Evolutionary conservation across 2,797 vertebrate genomes (phyloP), one percentile per base, ranked within the genome.

Genomic region (Mionectes olivaceus): DNA sequence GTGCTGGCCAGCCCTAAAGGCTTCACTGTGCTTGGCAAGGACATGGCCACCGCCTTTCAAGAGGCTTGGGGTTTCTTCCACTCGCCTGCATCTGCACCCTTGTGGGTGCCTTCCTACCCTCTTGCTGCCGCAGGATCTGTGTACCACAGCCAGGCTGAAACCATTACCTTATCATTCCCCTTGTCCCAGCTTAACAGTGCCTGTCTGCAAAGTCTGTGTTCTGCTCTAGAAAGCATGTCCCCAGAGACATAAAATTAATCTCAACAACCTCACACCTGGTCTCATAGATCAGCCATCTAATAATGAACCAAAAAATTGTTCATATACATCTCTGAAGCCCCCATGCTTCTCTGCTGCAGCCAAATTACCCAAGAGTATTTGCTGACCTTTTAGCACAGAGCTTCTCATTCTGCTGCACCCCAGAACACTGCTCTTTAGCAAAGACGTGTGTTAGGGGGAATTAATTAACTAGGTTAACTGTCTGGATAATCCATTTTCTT

Each of bases 381-480:
- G 49, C n/a, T 0, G 7, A 80, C 57, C 30, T 91, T 83, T 43
- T 13, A 46, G 70, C 1, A 3, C 35, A 11, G 43, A 56, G n/a
- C 59, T 86, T 53, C 57, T 76, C 46, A n/a, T 73, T 64, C 39
- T 56, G 16, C 17, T 44, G 19, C 65, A 67, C 43, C 35, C 74
- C 77, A 79, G 55, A 87, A 73, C 3, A 17, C 50, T n/a, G 21
- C 46, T 67, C 63, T 84, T 88, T 70, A 74, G 59, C 43, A 56
- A 84, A 56, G 65, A n/a, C 5, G 1, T 60, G 30, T 73, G 73
- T 93, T 83, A 94, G 88, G 17, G 44, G 69, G 59, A 95, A 93
- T 84, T 95, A 94, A 95, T 94, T 95, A 94, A 93, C 61, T 81
- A 74, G 77, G 74, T 83, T 90, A 91, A 37, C 74, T 89, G 68